phyloP scores from a whole-genome alignment of 53 echinoderm and acorn worm genomes.

The Luidia sarsii region DNA sequence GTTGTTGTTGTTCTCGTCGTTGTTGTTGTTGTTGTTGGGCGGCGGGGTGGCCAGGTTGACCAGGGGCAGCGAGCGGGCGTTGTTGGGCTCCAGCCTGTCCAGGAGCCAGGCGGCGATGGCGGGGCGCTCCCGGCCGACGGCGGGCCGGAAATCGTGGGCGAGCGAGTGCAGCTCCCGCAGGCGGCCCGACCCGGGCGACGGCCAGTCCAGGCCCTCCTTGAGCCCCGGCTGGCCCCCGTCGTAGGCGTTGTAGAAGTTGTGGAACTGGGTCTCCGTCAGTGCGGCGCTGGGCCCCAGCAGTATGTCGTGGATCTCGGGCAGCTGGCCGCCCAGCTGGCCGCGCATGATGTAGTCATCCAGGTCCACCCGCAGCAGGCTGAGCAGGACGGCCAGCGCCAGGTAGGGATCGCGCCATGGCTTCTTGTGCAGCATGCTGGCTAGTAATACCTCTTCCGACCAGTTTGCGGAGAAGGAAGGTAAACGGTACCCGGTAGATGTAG shows the following conservation, averaged over 20 bases:
- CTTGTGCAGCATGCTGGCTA: constrained; percentile 70
- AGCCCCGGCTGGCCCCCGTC: constrained; percentile 68
- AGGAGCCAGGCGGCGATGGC: constrained; percentile 80
- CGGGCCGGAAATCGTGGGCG: constrained; percentile 45
- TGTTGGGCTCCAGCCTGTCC: constrained; percentile 64
- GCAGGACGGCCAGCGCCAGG: constrained; percentile 75
- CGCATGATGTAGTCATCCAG: constrained; percentile 67
- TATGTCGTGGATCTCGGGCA: constrained; percentile 81
- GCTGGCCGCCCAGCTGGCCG: constrained; percentile 35
- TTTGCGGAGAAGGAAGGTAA: no score
- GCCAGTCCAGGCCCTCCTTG: constrained; percentile 66
- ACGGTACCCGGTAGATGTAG: no score
- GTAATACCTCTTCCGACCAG: no score
- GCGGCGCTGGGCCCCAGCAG: constrained; percentile 88
- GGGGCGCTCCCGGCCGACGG: constrained; percentile 22
- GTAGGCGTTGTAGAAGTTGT: constrained; percentile 81
- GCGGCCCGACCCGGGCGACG: constrained; percentile 50
- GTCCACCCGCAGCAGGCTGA: constrained; percentile 81
- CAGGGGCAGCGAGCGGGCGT: constrained; percentile 35
- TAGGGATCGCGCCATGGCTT: constrained; percentile 77
- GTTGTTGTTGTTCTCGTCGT: constrained; percentile 60
- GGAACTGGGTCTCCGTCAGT: constrained; percentile 89
- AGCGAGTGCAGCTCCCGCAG: constrained; percentile 77
- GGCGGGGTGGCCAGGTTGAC: constrained; percentile 18
- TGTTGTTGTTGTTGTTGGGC: constrained; percentile 66